These are phyloP conservation scores for Seira ritae DNA, from an alignment of 2,888 invertebrate genomes.

Conservation along the genomic window DNA sequence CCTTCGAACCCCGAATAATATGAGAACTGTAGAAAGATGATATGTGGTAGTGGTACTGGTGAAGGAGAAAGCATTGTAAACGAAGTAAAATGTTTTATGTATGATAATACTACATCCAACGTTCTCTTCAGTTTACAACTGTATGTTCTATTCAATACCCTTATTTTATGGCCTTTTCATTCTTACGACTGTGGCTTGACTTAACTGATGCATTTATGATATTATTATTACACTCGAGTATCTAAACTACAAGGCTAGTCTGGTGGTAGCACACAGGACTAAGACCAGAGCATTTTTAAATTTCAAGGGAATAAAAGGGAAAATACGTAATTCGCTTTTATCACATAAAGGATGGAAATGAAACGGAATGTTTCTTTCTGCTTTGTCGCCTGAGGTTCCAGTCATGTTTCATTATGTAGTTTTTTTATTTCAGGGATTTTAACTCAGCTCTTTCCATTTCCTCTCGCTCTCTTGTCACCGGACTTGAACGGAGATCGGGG, in stretches of 20 bases:
- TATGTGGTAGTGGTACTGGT: background rate
- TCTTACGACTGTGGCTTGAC: slow-evolving; percentile 22
- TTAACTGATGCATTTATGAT: slow-evolving; percentile 24
- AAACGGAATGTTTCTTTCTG: slow-evolving; percentile 38
- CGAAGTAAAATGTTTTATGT: slow-evolving; percentile 48
- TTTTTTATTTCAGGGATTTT: slow-evolving; percentile 42
- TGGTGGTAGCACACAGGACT: no score
- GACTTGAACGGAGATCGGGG: background rate
- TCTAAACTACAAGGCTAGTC: background rate
- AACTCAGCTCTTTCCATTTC: background rate
- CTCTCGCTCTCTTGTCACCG: background rate
- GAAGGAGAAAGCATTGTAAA: slow-evolving; percentile 19
- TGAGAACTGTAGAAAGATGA: background rate
- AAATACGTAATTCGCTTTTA: no score
- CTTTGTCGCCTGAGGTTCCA: slow-evolving; percentile 40
- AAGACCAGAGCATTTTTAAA: no score
- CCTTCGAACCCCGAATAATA: background rate
- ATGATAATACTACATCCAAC: slow-evolving; percentile 46
- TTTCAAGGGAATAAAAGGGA: no score
- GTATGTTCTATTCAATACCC: background rate
- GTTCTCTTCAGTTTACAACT: slow-evolving; percentile 7
- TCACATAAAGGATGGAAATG: slow-evolving; percentile 18
- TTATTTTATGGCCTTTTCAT: slow-evolving; percentile 23
- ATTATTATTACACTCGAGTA: slow-evolving; percentile 8
- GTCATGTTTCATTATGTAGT: slow-evolving; percentile 4